These are phyloP conservation scores for Phylloscopus trochilus DNA, from an alignment of 2,113 vertebrate genomes.

Conservation along the genomic window DNA sequence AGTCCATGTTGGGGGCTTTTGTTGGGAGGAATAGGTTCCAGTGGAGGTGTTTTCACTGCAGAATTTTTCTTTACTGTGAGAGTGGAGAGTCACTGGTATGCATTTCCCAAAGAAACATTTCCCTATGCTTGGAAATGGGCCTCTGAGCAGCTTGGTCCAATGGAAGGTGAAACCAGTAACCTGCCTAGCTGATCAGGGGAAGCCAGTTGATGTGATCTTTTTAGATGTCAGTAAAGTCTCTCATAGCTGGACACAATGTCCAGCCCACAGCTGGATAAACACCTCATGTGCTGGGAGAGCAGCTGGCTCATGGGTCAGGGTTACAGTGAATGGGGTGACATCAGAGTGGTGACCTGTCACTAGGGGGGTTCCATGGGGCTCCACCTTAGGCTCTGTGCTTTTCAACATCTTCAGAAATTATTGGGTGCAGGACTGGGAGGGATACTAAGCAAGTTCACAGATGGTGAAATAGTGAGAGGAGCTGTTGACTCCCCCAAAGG, in stretches of 20 bases:
- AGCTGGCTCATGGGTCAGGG: neutral
- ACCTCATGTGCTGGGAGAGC: neutral
- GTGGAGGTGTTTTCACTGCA: neutral
- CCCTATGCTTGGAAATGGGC: neutral
- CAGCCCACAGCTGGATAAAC: neutral
- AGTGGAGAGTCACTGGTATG: neutral
- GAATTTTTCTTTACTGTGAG: neutral
- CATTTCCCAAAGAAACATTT: neutral
- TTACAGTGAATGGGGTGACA: neutral
- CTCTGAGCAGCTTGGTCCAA: neutral
- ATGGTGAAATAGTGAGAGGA: neutral
- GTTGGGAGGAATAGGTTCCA: neutral
- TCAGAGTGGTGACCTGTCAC: neutral
- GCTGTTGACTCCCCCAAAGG: neutral
- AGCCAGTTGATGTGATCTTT: neutral
- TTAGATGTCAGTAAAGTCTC: neutral
- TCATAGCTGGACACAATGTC: neutral
- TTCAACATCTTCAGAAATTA: neutral
- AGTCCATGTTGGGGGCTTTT: neutral
- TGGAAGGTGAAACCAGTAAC: neutral
- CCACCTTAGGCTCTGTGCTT: neutral
- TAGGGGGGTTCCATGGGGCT: too few relatives aligned
- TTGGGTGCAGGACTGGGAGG: neutral
- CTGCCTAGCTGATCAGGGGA: neutral
- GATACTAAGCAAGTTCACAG: neutral